Base-by-base conservation (phyloP, 2,113 vertebrate species). In the Onychorhynchus coronatus region DNA sequence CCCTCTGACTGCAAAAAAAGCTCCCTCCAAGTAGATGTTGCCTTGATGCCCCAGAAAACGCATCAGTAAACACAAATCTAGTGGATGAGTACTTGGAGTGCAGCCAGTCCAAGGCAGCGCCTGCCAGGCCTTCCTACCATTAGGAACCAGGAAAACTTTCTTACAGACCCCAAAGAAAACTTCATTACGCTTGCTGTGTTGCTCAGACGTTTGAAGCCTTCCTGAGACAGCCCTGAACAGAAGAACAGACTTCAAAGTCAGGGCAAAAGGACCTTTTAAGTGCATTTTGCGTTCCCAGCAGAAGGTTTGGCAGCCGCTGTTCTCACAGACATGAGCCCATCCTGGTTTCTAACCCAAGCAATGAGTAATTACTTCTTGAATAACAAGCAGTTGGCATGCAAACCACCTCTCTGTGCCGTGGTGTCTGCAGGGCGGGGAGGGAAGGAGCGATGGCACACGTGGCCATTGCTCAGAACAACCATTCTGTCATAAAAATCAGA, bases 231-330 rank as follows among this genome's bases (percentile, higher is more conserved):
- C 47, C 66, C 76, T 84, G 73, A 87, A 59, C 4, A 58, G 72
- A 82, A 89, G n/a, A 91, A 8, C 76, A 94, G 87, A 87, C 91
- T 95, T 95, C 95, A 95, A 97, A 94, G 94, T 22, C 49, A 68
- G 81, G 88, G 85, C 74, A 85, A 77, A 88, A 92, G 70, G 61
- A 76, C 52, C 78, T 41, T 84, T 87, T 14, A 81, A 92, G 75
- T 11, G 84, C 86, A 23, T 81, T 92, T 11, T 50, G 37, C 12
- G 3, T 82, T 92, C 80, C 91, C 84, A 92, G 47, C 2, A 1
- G 84, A 90, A 79, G 86, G 75, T 30, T 85, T 56, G 72, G 92
- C 78, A 63, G 92, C 77, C 4, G 15, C 85, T 0, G 37, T 56
- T 91, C 94, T 91, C 95, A 92, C 91, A 89, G 93, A 78, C 93